phyloP scores from a whole-genome alignment of 1,140 invertebrate species.

The Drosophila rhopaloa region DNA sequence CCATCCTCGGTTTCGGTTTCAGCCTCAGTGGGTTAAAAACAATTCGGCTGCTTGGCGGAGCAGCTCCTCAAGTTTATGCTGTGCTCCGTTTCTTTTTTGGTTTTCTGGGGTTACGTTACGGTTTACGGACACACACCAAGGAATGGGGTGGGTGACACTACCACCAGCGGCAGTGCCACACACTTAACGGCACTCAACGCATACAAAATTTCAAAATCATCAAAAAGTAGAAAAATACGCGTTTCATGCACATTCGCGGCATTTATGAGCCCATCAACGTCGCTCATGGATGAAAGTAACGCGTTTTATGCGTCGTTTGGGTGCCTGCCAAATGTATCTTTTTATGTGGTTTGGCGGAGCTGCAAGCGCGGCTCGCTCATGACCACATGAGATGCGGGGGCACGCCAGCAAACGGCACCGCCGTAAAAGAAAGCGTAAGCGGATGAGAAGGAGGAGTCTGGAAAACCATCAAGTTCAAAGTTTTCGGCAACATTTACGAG shows the following conservation, averaged over 20 bases:
- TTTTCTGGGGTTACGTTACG: constrained; percentile 52
- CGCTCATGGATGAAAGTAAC: constrained; percentile 83
- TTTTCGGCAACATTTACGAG: constrained; percentile 77
- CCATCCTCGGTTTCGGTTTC: constrained; percentile 21
- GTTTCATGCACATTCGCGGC: constrained; percentile 82
- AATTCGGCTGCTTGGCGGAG: constrained; percentile 48
- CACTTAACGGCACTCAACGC: constrained; percentile 80
- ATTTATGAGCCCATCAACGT: constrained; percentile 84
- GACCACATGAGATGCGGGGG: constrained; percentile 32
- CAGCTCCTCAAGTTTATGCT: constrained; percentile 19
- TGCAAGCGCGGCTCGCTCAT: constrained; percentile 5
- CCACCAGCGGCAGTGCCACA: constrained; percentile 22
- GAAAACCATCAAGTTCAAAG: constrained; percentile 79
- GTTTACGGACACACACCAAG: constrained; percentile 38
- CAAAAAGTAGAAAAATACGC: constrained; percentile 83
- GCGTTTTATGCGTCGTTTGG: constrained; percentile 82
- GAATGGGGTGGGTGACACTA: neutral
- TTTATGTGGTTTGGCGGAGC: constrained; percentile 64
- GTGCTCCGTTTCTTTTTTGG: constrained; percentile 20
- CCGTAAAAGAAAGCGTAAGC: constrained; percentile 58
- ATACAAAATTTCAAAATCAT: constrained; percentile 83
- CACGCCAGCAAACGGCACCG: constrained; percentile 55
- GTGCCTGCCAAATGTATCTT: constrained; percentile 81
- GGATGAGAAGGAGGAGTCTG: constrained; percentile 21
- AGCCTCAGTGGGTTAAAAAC: constrained; percentile 72